phyloP scores from a whole-genome alignment of 2,888 invertebrate species.

The Allolobophora icterica region DNA sequence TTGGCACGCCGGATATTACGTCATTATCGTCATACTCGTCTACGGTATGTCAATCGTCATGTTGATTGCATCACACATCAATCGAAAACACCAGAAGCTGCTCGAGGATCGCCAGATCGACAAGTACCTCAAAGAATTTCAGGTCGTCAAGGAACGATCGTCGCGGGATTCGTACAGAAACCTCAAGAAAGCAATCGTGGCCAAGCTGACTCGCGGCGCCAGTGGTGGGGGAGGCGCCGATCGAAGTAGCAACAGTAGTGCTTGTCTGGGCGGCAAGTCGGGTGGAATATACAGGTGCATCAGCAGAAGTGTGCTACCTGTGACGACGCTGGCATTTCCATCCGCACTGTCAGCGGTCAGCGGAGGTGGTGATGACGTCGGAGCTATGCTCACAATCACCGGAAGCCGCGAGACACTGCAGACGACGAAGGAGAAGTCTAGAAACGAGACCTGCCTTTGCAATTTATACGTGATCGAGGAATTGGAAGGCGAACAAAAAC shows the following conservation, averaged over 20 bases:
- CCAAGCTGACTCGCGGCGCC: conserved; percentile 34
- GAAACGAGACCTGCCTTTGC: not conserved
- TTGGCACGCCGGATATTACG: conserved; percentile 58
- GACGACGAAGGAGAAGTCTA: not conserved
- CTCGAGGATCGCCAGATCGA: conserved; percentile 50
- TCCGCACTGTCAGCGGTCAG: conserved; percentile 27
- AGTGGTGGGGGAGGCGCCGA: conserved; percentile 1
- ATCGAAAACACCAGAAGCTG: conserved; percentile 50
- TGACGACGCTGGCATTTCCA: conserved; percentile 15
- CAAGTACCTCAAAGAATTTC: conserved; percentile 39
- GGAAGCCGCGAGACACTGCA: not conserved
- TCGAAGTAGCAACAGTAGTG: not conserved
- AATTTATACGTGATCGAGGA: not conserved
- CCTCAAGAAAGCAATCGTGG: conserved; percentile 45
- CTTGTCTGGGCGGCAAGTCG: not conserved
- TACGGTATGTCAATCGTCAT: conserved; percentile 64
- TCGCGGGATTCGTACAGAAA: conserved; percentile 45
- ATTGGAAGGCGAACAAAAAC: not conserved
- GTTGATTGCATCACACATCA: conserved; percentile 47
- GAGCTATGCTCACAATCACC: not conserved
- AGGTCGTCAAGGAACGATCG: conserved; percentile 47
- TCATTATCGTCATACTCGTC: conserved; percentile 62
- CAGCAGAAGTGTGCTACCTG: conserved; percentile 33
- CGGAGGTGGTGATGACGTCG: not conserved
- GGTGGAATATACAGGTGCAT: conserved; percentile 35